phyloP scores from a whole-genome alignment of 2,888 invertebrate genomes.

The Aleiodes alternator region DNA sequence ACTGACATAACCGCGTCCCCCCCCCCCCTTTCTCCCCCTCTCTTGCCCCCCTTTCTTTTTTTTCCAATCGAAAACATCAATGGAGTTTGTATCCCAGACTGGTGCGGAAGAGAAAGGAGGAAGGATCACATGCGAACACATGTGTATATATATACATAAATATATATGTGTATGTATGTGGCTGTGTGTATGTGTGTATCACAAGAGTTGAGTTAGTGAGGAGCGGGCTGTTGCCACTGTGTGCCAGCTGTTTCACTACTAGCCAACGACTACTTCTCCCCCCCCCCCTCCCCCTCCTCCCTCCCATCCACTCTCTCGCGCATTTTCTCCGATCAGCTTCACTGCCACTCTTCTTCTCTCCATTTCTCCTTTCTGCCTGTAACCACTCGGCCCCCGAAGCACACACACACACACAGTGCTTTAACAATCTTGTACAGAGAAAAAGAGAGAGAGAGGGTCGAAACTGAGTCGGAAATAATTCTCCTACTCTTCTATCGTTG shows the following conservation, averaged over 20 bases:
- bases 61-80: slow-evolving; percentile 67
- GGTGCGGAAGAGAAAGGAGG: slow-evolving; percentile 10
- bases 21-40: slow-evolving; percentile 30
- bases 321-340: slow-evolving; percentile 41
- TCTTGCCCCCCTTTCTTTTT: slow-evolving; percentile 46
- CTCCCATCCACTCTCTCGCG: not conserved
- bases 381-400: slow-evolving; percentile 21
- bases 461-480: slow-evolving; percentile 54
- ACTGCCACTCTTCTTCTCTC: slow-evolving; percentile 41
- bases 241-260: slow-evolving; percentile 74
- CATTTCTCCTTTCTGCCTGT: slow-evolving; percentile 25
- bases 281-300: not conserved
- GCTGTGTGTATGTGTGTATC: slow-evolving; percentile 68
- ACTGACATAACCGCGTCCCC: not conserved
- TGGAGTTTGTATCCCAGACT: slow-evolving; percentile 73
- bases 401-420: slow-evolving; percentile 58
- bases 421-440: slow-evolving; percentile 72
- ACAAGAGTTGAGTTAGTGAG: slow-evolving; percentile 72
- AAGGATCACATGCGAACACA: slow-evolving; percentile 66
- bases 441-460: slow-evolving; percentile 44
- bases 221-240: slow-evolving; percentile 73
- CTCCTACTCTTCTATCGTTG: slow-evolving; percentile 61
- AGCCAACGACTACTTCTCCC: slow-evolving; percentile 55
- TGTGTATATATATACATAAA: no score
- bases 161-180: no score